phyloP scores from a whole-genome alignment of 2,797 vertebrate genomes.

The Cuniculus paca region DNA sequence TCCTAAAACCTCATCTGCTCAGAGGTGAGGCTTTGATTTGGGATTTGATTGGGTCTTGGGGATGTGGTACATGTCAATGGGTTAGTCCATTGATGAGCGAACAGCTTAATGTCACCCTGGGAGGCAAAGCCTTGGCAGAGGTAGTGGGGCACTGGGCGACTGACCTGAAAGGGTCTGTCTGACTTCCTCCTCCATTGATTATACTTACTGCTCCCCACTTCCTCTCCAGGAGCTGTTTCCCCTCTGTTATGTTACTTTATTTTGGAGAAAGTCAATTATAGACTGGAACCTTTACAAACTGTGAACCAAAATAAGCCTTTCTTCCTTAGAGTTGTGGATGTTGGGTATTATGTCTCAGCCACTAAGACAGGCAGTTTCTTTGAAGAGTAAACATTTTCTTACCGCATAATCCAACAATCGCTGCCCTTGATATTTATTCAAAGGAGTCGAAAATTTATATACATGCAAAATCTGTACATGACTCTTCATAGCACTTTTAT shows the following conservation, averaged over 20 bases:
- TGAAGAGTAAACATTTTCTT: neutral
- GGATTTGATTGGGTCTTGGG: neutral
- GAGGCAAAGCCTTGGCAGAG: neutral
- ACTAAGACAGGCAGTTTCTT: neutral
- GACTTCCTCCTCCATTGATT: neutral
- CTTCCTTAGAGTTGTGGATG: neutral
- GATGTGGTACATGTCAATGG: neutral
- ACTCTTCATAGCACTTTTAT: neutral
- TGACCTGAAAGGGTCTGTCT: neutral
- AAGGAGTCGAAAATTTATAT: neutral
- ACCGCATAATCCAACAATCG: neutral
- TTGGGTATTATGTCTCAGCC: neutral
- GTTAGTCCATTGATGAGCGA: neutral
- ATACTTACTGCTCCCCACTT: neutral
- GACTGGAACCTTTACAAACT: neutral
- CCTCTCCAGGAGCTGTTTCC: neutral
- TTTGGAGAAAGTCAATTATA: neutral
- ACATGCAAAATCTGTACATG: neutral
- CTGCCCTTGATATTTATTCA: neutral
- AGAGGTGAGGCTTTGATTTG: neutral
- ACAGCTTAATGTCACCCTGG: too few species aligned
- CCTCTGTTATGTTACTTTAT: neutral
- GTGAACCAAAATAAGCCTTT: neutral
- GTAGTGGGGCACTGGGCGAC: too few species aligned
- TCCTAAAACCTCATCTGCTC: neutral